Conservation (phyloP, 2,797 vertebrate genomes). For the Gephyroberyx darwinii region DNA sequence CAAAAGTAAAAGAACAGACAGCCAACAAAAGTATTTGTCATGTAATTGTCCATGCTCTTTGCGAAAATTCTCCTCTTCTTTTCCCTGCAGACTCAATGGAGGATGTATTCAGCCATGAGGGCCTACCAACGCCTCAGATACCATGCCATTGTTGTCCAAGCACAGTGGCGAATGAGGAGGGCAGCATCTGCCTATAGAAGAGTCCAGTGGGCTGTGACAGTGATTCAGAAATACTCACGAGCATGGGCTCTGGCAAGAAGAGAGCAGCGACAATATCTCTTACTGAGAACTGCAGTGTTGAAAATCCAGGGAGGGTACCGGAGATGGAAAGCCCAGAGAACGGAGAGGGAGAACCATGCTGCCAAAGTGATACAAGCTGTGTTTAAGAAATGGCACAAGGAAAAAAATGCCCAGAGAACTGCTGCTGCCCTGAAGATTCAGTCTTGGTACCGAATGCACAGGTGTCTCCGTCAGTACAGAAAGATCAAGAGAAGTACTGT, state of each 20-base stretch:
- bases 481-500: conserved; percentile 69
- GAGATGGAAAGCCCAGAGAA: conserved; percentile 79
- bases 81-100: conserved; percentile 83
- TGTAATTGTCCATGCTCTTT: conserved; percentile 7
- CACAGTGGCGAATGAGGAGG: conserved; percentile 84
- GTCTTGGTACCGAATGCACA: conserved; percentile 87
- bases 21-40: too few relatives aligned
- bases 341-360: conserved; percentile 71
- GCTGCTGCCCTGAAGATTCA: conserved; percentile 85
- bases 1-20: not conserved
- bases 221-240: conserved; percentile 81
- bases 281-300: conserved; percentile 72
- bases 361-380: conserved; percentile 80
- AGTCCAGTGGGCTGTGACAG: conserved; percentile 74
- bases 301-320: conserved; percentile 83
- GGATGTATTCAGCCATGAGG: conserved; percentile 76
- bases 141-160: conserved; percentile 82
- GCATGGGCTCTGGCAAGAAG: conserved; percentile 71
- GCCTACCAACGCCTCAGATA: conserved; percentile 77
- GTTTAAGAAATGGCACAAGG: conserved; percentile 80
- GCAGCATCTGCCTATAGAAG: conserved; percentile 74
- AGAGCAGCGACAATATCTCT: conserved; percentile 71
- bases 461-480: conserved; percentile 72
- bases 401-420: conserved; percentile 55
- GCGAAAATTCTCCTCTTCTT: conserved; percentile 29